phyloP scores from a whole-genome alignment of 53 echinoderm and acorn worm genomes.

The Echinarachnius parma region DNA sequence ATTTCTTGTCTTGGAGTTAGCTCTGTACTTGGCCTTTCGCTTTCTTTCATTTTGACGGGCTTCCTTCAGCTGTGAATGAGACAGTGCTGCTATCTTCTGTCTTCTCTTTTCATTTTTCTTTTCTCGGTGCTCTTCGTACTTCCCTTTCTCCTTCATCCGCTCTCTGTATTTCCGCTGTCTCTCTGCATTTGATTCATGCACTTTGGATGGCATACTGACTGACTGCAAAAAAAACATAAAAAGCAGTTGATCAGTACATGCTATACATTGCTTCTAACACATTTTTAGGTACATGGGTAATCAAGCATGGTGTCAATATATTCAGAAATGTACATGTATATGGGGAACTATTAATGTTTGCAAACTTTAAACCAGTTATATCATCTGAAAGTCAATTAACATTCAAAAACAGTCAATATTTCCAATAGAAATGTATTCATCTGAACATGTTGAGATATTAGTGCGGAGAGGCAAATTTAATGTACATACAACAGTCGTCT shows the following conservation, averaged over 20 bases:
- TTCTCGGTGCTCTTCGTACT: not conserved
- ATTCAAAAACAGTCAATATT: no score
- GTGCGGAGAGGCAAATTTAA: no score
- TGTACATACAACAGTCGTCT: no score
- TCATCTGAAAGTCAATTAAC: no score
- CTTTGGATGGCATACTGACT: not conserved
- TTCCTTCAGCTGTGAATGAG: not conserved
- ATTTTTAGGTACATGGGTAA: no score
- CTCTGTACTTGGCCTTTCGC: conserved; percentile 6
- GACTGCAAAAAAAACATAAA: not conserved
- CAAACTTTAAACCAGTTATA: no score
- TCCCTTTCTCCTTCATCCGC: not conserved
- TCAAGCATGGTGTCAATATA: no score
- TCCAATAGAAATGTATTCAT: no score
- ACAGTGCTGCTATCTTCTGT: not conserved
- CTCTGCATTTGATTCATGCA: not conserved
- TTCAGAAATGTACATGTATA: no score
- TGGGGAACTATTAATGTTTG: no score
- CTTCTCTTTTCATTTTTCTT: not conserved
- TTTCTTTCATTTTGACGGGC: not conserved
- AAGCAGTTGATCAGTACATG: not conserved
- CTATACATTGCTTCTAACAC: no score
- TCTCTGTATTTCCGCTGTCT: conserved; percentile 15
- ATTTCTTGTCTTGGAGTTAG: not conserved
- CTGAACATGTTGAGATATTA: no score